These are phyloP conservation scores for Smutsia temminckii DNA, from an alignment of 2,797 vertebrate species.

Conservation along the genomic window DNA sequence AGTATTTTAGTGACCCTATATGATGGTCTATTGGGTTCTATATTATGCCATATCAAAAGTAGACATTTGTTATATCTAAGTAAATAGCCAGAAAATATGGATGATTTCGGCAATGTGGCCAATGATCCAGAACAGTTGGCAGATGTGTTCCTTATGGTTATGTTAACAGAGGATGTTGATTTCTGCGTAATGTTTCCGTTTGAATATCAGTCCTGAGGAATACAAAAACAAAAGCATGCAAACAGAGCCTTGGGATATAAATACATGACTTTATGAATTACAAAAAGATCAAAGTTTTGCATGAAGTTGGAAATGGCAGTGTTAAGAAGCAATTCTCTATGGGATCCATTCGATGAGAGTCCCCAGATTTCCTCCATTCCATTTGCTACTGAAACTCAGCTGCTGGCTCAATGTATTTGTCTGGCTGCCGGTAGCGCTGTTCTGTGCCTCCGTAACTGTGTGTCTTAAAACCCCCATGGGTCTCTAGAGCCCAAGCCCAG, in stretches of 20 bases:
- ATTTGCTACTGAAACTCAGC: neutral
- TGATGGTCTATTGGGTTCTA: neutral
- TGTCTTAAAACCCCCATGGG: neutral
- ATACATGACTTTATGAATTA: neutral
- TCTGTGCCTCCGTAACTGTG: neutral
- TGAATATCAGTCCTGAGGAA: neutral
- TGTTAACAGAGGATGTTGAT: neutral
- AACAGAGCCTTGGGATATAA: neutral
- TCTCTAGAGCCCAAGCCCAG: neutral
- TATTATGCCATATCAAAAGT: neutral
- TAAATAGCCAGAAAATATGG: slow-evolving; percentile 16
- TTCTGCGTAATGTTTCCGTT: neutral
- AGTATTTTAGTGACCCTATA: neutral
- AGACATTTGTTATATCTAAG: neutral
- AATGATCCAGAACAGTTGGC: neutral
- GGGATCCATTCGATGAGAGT: neutral
- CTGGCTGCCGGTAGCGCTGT: neutral
- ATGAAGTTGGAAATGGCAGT: neutral
- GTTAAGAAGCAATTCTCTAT: neutral
- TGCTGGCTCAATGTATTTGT: neutral
- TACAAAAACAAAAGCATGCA: neutral
- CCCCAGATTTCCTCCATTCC: neutral
- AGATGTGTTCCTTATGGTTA: neutral
- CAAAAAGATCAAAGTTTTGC: neutral
- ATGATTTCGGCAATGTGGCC: neutral